These are phyloP conservation scores for Apamea monoglypha DNA, from an alignment of 2,888 invertebrate species.

Conservation along the genomic window DNA sequence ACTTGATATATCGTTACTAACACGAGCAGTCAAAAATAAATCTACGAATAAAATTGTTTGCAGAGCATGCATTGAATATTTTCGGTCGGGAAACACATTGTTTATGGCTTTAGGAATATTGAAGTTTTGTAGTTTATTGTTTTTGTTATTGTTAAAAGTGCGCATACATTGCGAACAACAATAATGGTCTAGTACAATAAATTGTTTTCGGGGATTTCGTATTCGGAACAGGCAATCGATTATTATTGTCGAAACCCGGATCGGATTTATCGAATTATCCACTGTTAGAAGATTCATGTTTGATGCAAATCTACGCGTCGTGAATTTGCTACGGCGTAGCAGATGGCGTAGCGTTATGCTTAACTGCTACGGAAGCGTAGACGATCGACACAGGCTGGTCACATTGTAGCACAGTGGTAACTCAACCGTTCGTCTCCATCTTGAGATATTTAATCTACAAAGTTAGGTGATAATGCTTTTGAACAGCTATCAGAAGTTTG, in stretches of 20 bases:
- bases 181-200: background rate
- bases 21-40: slow-evolving; percentile 58
- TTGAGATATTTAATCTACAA: background rate
- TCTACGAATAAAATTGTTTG: slow-evolving; percentile 40
- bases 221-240: slow-evolving; percentile 2
- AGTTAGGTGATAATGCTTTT: background rate
- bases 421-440: background rate
- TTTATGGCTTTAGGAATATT: slow-evolving; percentile 49
- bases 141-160: slow-evolving; percentile 23
- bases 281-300: background rate
- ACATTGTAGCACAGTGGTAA: too few relatives aligned
- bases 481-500: too few relatives aligned
- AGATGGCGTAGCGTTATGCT: slow-evolving; percentile 5
- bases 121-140: slow-evolving; percentile 30
- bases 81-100: slow-evolving; percentile 21
- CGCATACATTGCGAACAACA: slow-evolving; percentile 3
- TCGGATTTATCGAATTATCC: background rate
- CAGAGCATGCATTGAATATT: slow-evolving; percentile 36
- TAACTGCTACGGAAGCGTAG: slow-evolving; percentile 15
- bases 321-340: slow-evolving; percentile 9
- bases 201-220: slow-evolving; percentile 8
- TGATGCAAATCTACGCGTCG: background rate
- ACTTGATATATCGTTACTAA: slow-evolving; percentile 50
- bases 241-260: background rate
- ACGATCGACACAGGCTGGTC: background rate